Base-by-base conservation (phyloP, 2,888 invertebrate species). In the Chorisops tibialis region DNA sequence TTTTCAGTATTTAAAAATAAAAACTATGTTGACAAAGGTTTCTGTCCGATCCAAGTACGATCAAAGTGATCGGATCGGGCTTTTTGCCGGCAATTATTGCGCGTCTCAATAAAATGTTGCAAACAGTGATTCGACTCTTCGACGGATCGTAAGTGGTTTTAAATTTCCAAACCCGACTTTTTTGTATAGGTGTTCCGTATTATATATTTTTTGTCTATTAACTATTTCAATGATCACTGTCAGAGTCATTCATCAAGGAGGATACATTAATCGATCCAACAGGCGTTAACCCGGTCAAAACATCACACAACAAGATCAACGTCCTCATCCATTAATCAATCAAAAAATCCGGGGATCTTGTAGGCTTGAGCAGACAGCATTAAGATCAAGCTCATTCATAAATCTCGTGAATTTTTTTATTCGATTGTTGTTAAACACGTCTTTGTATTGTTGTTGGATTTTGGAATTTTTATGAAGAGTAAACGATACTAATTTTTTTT, bases 261-360 rank as follows among this genome's bases (percentile, higher is more conserved):
- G 56, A 56, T 43, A 56, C 37, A 56, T 24, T 45, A 56, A 56
- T 56, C 45, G 56, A 56, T 38, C 35, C 11, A 56, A 56, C 56
- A 56, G 56, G 56, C 56, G 56, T 56, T 56, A 56, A 56, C 56
- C 56, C 45, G 56, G 56, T 56, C 43, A 56, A 45, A 59, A 59
- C 59, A 48, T 59, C 47, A 59, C 59, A 59, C 49, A 45, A 49
- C 48, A 59, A 59, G 59, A 59, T 59, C 59, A 59, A 56, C 59
- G 47, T 48, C 48, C 49, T 59, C 59, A 59, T 59, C 59, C 59
- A 59, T 59, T 59, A 59, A 59, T 59, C 59, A 59, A 59, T 59
- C 59, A 59, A 59, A 11, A 5, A 2, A 30, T 30, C 30, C 9
- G 30, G 30, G 5, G 30, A 30, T 30, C 30, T 30, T 30, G 30